Conservation (phyloP, 2,888 invertebrate genomes). For the Diarsia mendica region DNA sequence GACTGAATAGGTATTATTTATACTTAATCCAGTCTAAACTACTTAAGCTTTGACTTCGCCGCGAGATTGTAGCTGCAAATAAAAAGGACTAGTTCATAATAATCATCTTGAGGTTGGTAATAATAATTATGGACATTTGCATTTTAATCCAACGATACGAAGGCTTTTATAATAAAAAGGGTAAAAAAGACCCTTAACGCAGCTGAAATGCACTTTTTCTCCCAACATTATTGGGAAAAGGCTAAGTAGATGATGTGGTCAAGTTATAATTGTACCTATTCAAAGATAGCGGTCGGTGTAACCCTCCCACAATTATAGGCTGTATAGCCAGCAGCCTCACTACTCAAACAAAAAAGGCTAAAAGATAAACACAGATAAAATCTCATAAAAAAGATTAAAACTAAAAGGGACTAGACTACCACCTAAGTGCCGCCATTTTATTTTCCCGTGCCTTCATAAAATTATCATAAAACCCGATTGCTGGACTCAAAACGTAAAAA, state of each 20-base stretch:
- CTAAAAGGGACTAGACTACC: conserved; percentile 43
- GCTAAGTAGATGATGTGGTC: not conserved
- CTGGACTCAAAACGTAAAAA: conserved; percentile 53
- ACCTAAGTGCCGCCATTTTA: conserved; percentile 54
- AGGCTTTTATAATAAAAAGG: not conserved
- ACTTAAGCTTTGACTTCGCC: conserved; percentile 23
- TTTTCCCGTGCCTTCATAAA: conserved; percentile 51
- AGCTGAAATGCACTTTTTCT: too few species aligned
- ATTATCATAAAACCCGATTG: conserved; percentile 58
- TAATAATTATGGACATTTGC: not conserved
- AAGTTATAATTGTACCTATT: too few species aligned
- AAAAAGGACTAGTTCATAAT: conserved; percentile 4
- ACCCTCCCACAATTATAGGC: not conserved
- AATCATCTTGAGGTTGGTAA: not conserved
- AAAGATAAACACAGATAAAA: conserved; percentile 30
- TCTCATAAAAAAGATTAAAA: conserved; percentile 34
- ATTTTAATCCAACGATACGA: not conserved
- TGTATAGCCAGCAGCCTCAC: not conserved
- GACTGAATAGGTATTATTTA: too few species aligned
- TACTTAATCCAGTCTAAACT: too few species aligned
- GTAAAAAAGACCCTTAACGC: too few species aligned
- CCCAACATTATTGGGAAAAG: not conserved
- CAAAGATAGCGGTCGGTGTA: too few species aligned
- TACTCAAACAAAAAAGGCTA: not conserved
- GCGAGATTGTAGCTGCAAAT: not conserved